These are phyloP conservation scores for Ictalurus furcatus DNA, from an alignment of 2,113 vertebrate genomes.

Conservation along the genomic window DNA sequence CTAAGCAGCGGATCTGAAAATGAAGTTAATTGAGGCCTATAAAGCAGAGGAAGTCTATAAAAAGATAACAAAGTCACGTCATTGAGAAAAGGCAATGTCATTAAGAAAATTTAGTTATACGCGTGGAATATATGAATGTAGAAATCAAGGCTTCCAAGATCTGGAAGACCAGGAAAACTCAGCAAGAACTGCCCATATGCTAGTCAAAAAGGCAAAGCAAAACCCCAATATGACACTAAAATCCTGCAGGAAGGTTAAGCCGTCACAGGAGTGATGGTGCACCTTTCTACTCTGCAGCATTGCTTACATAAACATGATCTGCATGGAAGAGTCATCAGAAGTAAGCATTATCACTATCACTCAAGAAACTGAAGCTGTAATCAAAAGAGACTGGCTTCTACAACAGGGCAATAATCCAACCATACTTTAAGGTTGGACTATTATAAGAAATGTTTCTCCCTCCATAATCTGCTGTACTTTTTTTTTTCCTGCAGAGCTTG, in stretches of 20 bases:
- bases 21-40: not conserved
- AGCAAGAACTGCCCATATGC: not conserved
- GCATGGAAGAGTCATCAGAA: not conserved
- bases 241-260: not conserved
- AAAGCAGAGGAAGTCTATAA: not conserved
- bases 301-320: not conserved
- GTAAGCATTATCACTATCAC: not conserved
- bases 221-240: not conserved
- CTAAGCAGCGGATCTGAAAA: not conserved
- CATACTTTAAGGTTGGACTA: not conserved
- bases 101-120: too few relatives aligned
- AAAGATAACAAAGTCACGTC: not conserved
- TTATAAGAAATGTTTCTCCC: not conserved
- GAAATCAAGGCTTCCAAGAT: not conserved
- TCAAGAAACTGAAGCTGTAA: not conserved
- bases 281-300: not conserved
- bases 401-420: not conserved
- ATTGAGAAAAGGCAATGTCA: too few relatives aligned
- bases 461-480: not conserved
- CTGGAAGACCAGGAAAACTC: not conserved
- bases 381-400: not conserved
- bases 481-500: not conserved
- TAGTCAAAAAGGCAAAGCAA: not conserved
- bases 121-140: too few relatives aligned
- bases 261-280: not conserved